Percentiles rank a stretch among this genome's conserved stretches.
Conservation (phyloP, 2,113 vertebrate genomes). For the Saguinus imperator region DNA sequence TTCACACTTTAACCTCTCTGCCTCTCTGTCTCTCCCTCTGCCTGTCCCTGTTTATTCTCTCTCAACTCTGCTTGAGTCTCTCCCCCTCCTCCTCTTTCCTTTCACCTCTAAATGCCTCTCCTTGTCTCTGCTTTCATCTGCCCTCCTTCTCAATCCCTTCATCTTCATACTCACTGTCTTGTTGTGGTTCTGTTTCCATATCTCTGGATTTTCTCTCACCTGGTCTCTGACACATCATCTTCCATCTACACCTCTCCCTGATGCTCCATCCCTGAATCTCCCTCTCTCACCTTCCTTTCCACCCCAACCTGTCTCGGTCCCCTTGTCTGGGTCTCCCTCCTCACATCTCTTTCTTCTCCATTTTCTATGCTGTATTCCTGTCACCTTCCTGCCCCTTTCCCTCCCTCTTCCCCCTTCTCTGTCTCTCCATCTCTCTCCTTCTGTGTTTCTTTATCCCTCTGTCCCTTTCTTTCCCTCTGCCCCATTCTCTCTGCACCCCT, state of each 20-base stretch:
- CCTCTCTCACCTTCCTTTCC: not conserved
- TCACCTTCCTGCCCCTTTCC: not conserved
- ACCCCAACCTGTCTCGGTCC: not conserved
- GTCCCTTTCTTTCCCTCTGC: not conserved
- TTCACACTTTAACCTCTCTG: slow-evolving; percentile 52
- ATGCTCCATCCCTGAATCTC: not conserved
- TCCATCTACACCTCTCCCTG: not conserved
- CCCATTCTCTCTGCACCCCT: too few species aligned
- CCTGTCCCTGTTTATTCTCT: not conserved
- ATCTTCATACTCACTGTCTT: not conserved
- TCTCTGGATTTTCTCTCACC: not conserved
- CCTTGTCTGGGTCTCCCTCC: not conserved
- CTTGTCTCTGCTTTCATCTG: not conserved
- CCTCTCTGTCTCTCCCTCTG: not conserved
- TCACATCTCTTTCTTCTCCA: not conserved
- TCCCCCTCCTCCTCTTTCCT: not conserved
- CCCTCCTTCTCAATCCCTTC: not conserved
- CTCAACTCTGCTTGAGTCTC: not conserved
- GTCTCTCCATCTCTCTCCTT: too few species aligned
- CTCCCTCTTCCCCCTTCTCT: not conserved
- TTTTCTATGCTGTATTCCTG: not conserved
- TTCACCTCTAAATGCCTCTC: not conserved
- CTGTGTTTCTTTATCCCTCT: not conserved
- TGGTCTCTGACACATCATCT: too few species aligned
- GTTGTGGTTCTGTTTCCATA: too few species aligned